Evolutionary conservation across 2,888 invertebrate genomes (phyloP), one percentile per base, ranked within the genome.

Genomic region (Lycaena phlaeas): DNA sequence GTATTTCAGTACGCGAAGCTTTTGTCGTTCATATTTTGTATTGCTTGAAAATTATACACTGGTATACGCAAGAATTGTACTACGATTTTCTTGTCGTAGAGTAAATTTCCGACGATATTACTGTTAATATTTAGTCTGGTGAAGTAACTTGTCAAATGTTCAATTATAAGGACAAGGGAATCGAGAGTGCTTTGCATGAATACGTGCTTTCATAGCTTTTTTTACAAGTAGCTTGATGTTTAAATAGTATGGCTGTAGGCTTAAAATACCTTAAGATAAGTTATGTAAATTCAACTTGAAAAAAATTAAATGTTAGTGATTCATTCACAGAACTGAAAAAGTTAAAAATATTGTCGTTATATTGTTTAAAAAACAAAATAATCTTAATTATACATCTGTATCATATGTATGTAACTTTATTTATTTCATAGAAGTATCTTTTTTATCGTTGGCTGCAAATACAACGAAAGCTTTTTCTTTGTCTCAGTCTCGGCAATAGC

Each of bases 251-350:
- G 22, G 12, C 38, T 39, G 28, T 51, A 48, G 48, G 37, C 22
- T 46, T 39, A 43, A 44, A 40, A 40, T 45, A 42, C 48, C 38
- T 30, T 34, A 34, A 34, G 22, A 44, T 50, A 49, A 52, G 53
- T 54, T 56, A 55, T 64, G 49, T 65, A 61, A 63, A 68, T 64
- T 59, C 60, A 61, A 62, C 65, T 66, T 65, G 51, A 46, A 49
- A n/a, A n/a, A n/a, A 62, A 59, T 29, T 31, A 64, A 68, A 68
- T 69, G 77, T 82, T 82, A 79, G 85, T 85, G 85, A 84, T 67
- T 61, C 57, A 77, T 76, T 84, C 84, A 85, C 85, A 82, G 85
- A 79, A 85, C 85, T 85, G 85, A 85, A 76, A 74, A 73, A 76
- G 76, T 73, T 78, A 63, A 71, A 66, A 66, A 73, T 77, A 74